Base-by-base conservation (phyloP, 2,888 invertebrate species). In the Yponomeuta malinellus region DNA sequence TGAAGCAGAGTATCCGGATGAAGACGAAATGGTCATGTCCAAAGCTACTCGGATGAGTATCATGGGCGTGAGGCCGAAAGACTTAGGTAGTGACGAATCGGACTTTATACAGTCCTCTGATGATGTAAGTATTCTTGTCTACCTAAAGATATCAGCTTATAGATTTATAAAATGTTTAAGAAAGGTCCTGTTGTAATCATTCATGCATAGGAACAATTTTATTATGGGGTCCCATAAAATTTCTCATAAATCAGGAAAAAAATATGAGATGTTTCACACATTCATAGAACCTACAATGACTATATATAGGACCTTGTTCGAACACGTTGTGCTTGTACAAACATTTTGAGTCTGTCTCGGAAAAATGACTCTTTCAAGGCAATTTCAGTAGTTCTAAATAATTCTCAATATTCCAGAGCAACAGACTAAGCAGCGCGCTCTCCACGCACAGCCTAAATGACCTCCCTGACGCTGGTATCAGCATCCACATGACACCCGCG, bases 11-110 rank as follows among this genome's bases (percentile, higher is more conserved):
- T 86, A 81, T n/a, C 78, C 78, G 0, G 86, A 88, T 75, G 91
- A 92, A 72, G 92, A 92, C 71, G 80, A 85, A 72, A 85, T 90
- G 86, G 84, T 87, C 71, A 85, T 92, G 85, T 92, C 91, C 0
- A 82, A 90, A 48, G 92, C 92, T 1, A 93, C 93, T 0, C 79
- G 93, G 0, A 89, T 92, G 89, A 92, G 92, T 73, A 93, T 93
- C 71, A 88, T 90, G 86, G 93, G 93, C 0, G 77, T 87, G 15
- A 77, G 87, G 76, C 90, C 90, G 0, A 88, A 87, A 63, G 85
- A 83, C 63, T 78, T 78, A 1, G 86, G 87, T 68, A 89, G 87
- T 77, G 91, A 92, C 71, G 89, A 88, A 23, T 93, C 92, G 0
- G 92, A 92, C 75, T 89, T 84, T 70, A 90, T 92, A 73, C 83